Percentiles rank a stretch among this genome's conserved stretches.
phyloP scores from a whole-genome alignment of 2,888 invertebrate species.

The Eupithecia dodoneata region DNA sequence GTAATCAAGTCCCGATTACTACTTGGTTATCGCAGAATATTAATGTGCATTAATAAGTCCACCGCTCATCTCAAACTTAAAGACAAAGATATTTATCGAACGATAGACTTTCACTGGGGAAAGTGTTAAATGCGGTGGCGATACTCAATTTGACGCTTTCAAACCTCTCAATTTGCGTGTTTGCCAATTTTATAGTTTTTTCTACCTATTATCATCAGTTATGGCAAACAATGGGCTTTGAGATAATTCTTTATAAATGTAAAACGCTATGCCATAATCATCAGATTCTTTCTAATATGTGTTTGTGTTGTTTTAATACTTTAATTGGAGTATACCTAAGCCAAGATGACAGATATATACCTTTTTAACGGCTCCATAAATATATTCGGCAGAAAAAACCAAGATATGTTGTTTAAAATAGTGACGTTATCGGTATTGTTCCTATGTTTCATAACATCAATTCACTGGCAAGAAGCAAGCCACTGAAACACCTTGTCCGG shows the following conservation, averaged over 20 bases:
- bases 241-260: neutral
- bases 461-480: constrained; percentile 43
- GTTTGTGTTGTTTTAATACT: neutral
- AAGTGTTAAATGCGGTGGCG: constrained; percentile 74
- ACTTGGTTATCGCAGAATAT: constrained; percentile 40
- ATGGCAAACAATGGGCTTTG: constrained; percentile 6
- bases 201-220: constrained; percentile 20
- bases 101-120: constrained; percentile 80
- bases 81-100: constrained; percentile 76
- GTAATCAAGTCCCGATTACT: constrained; percentile 41
- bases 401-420: neutral
- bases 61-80: constrained; percentile 55
- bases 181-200: constrained; percentile 50
- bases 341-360: neutral
- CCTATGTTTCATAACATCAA: constrained; percentile 38
- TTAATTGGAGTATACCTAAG: neutral
- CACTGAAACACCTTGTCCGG: constrained; percentile 39
- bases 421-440: constrained; percentile 13
- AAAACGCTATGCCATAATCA: neutral
- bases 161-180: constrained; percentile 61
- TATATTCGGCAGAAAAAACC: neutral
- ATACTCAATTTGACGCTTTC: constrained; percentile 76
- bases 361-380: neutral
- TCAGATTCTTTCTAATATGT: neutral
- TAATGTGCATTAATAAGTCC: constrained; percentile 50